Base-by-base conservation (phyloP, 2,888 invertebrate genomes). In the Drosophila lutescens region DNA sequence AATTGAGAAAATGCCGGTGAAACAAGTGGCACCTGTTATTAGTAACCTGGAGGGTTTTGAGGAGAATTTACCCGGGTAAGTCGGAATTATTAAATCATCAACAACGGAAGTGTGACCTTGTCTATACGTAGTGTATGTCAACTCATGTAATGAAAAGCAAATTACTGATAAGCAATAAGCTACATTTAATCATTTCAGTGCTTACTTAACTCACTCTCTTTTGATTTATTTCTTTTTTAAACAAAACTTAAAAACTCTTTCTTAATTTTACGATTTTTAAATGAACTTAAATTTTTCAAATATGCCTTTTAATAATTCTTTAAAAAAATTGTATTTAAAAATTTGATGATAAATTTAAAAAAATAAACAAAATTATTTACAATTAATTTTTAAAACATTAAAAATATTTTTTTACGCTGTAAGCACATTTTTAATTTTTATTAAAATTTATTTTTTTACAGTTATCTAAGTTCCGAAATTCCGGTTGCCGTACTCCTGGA, bases 401-500 rank as follows among this genome's bases (percentile, higher is more conserved):
- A 26, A 6, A 7, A 26, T 26, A 1, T 7, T 0, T 34, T 4
- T 34, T 34, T 1, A 0, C 12, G 1, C 32, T 34, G 10, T 10
- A 34, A 34, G 13, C 12, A 12, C 2, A 5, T 34, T 34, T 12
- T 12, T 5, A 4, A 34, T 34, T 34, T 34, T 30, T 30, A 8
- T 30, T 30, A 6, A n/a, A 44, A 20, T n/a, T n/a, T n/a, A 23
- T 4, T 13, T 12, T 26, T 9, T 43, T 56, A 0, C 38, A 92
- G 92, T 30, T 92, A 84, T 38, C 63, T 95, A 77, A 94, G 94
- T 58, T 92, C 93, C 43, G 93, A 94, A 20, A 93, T 94, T 79
- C 95, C 95, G 86, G 90, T 96, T 80, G 95, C 95, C 0, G 91
- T 96, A 2, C 90, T 96, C 1, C 90, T 96, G 79, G 96, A 96